Evolutionary conservation across 2,888 invertebrate species (phyloP).

Genomic region (Lasioglossum oenotherae): DNA sequence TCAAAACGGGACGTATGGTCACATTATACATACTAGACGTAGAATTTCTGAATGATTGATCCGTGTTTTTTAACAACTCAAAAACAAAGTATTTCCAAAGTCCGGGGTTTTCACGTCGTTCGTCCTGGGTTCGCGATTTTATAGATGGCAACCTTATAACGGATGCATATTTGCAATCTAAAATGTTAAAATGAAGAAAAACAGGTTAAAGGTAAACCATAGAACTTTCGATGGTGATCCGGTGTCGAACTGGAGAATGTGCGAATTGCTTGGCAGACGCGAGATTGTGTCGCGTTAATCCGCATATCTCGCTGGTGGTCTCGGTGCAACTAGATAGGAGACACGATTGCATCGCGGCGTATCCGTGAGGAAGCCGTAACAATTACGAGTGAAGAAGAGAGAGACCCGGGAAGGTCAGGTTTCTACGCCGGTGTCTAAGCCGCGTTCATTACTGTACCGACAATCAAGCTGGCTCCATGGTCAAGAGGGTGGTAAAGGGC

Average conservation of each 20-base stretch:
- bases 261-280: background rate
- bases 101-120: no score
- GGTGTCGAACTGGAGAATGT: constrained; percentile 12
- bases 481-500: constrained; percentile 35
- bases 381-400: constrained; percentile 35
- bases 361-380: constrained; percentile 44
- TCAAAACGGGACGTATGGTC: no score
- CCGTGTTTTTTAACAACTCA: no score
- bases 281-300: constrained; percentile 28
- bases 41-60: no score
- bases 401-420: constrained; percentile 13
- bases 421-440: constrained; percentile 55
- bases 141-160: no score
- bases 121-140: no score
- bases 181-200: no score
- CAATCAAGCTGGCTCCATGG: constrained; percentile 57
- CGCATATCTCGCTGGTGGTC: constrained; percentile 9
- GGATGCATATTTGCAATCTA: no score
- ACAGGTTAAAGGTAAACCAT: no score
- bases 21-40: no score
- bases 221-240: background rate
- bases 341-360: constrained; percentile 31
- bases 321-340: constrained; percentile 25
- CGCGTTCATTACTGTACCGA: constrained; percentile 66
- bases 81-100: no score